phyloP scores from a whole-genome alignment of 2,113 vertebrate species.

The Axis porcinus region DNA sequence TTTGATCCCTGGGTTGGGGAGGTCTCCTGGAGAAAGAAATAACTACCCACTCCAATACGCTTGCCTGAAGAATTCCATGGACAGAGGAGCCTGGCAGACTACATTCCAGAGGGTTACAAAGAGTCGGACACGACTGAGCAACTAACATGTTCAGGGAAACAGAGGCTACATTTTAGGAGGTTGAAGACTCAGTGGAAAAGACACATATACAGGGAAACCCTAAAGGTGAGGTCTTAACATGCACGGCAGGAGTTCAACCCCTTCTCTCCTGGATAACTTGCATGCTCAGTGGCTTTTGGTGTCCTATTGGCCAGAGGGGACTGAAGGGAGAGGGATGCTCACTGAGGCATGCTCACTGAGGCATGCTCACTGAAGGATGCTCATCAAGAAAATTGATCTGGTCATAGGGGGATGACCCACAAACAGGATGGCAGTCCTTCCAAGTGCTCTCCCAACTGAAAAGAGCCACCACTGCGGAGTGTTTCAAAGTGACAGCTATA shows the following conservation, averaged over 20 bases:
- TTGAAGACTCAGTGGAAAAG: not conserved
- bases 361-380: not conserved
- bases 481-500: not conserved
- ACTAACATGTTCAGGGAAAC: not conserved
- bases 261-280: not conserved
- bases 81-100: not conserved
- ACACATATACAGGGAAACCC: not conserved
- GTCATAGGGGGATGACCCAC: not conserved
- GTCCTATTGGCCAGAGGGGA: not conserved
- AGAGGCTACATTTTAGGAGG: not conserved
- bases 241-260: rapidly evolving
- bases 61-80: not conserved
- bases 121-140: not conserved
- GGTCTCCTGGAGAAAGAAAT: not conserved
- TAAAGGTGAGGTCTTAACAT: not conserved
- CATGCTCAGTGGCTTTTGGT: rapidly evolving
- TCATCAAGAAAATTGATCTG: not conserved
- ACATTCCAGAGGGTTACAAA: not conserved
- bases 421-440: rapidly evolving
- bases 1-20: not conserved
- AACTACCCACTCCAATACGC: not conserved
- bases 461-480: not conserved
- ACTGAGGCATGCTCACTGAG: too few species aligned
- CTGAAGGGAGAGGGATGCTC: not conserved
- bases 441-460: too few species aligned